Evolutionary conservation across 2,113 vertebrate genomes (phyloP).

Genomic region (Stegostoma tigrinum): DNA sequence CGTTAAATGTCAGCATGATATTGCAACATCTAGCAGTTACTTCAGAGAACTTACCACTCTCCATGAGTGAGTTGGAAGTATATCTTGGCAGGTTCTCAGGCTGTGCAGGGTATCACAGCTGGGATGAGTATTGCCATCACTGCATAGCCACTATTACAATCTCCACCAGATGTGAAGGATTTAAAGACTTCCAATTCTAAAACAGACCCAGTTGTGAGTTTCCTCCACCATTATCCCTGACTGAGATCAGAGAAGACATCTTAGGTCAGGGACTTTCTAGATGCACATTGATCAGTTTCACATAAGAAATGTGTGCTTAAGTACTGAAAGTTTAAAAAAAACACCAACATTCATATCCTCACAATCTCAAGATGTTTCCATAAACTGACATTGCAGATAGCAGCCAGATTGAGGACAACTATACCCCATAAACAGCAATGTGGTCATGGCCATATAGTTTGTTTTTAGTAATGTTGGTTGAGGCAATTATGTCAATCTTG

Average conservation of each 20-base stretch:
- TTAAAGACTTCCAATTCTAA: background rate
- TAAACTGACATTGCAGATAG: background rate
- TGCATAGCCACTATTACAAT: background rate
- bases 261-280: background rate
- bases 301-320: background rate
- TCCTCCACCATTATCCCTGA: background rate
- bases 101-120: background rate
- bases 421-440: background rate
- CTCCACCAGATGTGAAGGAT: slow-evolving; percentile 3
- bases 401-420: background rate
- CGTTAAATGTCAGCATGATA: background rate
- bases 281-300: background rate
- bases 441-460: background rate
- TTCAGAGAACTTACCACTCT: background rate
- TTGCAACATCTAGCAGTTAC: background rate
- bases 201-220: background rate
- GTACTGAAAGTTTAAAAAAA: background rate
- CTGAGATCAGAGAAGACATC: background rate
- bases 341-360: background rate
- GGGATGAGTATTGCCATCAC: background rate
- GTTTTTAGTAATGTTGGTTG: background rate
- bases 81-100: background rate
- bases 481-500: background rate
- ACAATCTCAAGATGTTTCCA: background rate
- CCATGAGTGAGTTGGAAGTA: background rate